Conservation (phyloP, 2,888 invertebrate genomes). For the Zeuzera pyrina region DNA sequence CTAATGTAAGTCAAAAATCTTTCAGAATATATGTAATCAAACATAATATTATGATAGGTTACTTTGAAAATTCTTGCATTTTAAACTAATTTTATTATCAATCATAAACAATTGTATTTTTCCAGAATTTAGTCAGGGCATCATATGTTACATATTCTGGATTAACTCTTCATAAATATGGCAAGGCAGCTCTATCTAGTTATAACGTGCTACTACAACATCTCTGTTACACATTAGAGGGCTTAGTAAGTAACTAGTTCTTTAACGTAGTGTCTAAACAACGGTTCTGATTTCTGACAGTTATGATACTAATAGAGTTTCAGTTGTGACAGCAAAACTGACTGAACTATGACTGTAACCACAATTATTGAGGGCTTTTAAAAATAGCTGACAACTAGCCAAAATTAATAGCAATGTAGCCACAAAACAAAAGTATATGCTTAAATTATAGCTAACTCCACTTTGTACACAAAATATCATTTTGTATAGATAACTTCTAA, state of each 20-base stretch:
- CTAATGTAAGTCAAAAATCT: slow-evolving; percentile 43
- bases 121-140: slow-evolving; percentile 46
- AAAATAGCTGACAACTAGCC: too few relatives aligned
- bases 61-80: not conserved
- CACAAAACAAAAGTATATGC: too few relatives aligned
- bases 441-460: too few relatives aligned
- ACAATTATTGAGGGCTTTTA: too few relatives aligned
- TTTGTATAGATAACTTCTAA: too few relatives aligned
- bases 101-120: slow-evolving; percentile 8
- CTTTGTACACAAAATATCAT: too few relatives aligned
- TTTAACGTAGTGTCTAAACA: too few relatives aligned
- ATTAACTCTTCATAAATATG: slow-evolving; percentile 43
- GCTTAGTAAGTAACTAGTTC: slow-evolving; percentile 40
- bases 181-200: slow-evolving; percentile 40
- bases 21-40: not conserved
- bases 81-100: not conserved
- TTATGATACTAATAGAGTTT: too few relatives aligned
- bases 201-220: slow-evolving; percentile 49
- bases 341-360: too few relatives aligned
- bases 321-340: too few relatives aligned
- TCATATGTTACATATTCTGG: slow-evolving; percentile 61
- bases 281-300: too few relatives aligned
- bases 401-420: too few relatives aligned
- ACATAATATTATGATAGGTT: not conserved
- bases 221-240: slow-evolving; percentile 46